Base-by-base conservation (phyloP, 2,113 vertebrate genomes). In the Cinclus cinclus region DNA sequence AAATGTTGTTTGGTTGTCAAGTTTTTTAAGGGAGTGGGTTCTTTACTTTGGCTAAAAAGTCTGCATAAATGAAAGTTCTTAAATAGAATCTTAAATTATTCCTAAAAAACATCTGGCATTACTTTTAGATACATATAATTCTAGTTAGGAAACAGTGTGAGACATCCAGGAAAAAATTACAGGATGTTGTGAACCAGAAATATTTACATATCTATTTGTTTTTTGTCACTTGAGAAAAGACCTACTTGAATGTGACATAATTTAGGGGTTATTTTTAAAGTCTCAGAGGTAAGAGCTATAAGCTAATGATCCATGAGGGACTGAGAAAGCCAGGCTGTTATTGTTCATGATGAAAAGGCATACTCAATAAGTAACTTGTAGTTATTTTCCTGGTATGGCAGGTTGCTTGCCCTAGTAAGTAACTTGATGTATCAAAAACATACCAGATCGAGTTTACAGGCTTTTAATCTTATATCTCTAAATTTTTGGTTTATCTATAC, bases 11-110 rank as follows among this genome's bases (percentile, higher is more conserved):
- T 41, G 15, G 15, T n/a, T 28, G 7, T 20, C 14, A 4, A 2
- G 0, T 2, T 31, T n/a, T 70, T 27, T 17, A 8, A 13, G 7
- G 18, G 27, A 2, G 4, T 6, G 4, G 2, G 7, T 41, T 52
- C 35, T 69, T n/a, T 16, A 16, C 44, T 85, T 87, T 73, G 4
- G 0, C 28, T 53, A 28, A 37, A 23, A 76, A 77, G 0, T 77
- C 15, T 87, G 14, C 20, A 44, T 33, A 41, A 12, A 80, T 58
- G 53, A 39, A 22, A 41, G 39, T 67, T 83, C 13, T 28, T 52
- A 39, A 65, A 42, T 6, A 52, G 7, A 13, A 35, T n/a, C n/a
- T n/a, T n/a, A n/a, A n/a, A n/a, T n/a, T n/a, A n/a, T n/a, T n/a
- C n/a, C n/a, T n/a, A 6, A 63, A 77, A 77, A 63, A 2, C 0